Evolutionary conservation across 2,797 vertebrate species (phyloP).

Genomic region (Pygocentrus nattereri): DNA sequence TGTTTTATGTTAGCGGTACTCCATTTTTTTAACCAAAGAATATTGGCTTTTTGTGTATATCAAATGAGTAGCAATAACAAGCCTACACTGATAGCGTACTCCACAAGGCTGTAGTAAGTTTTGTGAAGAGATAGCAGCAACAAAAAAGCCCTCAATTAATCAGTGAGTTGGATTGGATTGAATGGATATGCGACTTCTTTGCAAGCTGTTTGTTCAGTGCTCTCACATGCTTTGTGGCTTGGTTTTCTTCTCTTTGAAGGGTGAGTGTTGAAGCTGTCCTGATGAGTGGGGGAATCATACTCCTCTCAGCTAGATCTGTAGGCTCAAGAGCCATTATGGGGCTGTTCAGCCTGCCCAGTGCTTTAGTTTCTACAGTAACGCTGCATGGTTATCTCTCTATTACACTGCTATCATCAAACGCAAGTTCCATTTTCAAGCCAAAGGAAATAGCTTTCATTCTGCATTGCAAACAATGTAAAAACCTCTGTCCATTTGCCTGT

Average conservation of each 20-base stretch:
- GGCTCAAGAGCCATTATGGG: slow-evolving; percentile 42
- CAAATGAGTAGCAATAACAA: not conserved
- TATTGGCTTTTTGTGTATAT: not conserved
- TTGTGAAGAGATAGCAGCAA: not conserved
- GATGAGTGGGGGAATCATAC: slow-evolving; percentile 33
- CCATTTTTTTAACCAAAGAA: not conserved
- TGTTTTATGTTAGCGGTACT: not conserved
- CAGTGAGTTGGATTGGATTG: not conserved
- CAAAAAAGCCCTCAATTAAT: not conserved
- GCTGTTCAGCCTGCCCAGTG: slow-evolving; percentile 36
- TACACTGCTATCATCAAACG: slow-evolving; percentile 34
- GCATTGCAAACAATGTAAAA: slow-evolving; percentile 48
- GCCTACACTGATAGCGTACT: not conserved
- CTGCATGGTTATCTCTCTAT: slow-evolving; percentile 43
- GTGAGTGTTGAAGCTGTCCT: not conserved
- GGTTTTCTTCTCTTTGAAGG: slow-evolving; percentile 11
- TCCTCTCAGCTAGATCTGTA: slow-evolving; percentile 32
- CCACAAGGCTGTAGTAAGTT: not conserved
- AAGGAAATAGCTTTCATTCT: slow-evolving; percentile 41
- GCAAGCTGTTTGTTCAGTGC: not conserved
- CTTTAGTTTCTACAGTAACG: slow-evolving; percentile 42
- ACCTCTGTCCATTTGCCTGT: slow-evolving; percentile 19
- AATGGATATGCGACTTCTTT: not conserved
- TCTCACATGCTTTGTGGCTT: not conserved
- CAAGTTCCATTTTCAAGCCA: slow-evolving; percentile 27